Conservation (phyloP, 2,113 vertebrate genomes). For the Cephalopholis sonnerati region DNA sequence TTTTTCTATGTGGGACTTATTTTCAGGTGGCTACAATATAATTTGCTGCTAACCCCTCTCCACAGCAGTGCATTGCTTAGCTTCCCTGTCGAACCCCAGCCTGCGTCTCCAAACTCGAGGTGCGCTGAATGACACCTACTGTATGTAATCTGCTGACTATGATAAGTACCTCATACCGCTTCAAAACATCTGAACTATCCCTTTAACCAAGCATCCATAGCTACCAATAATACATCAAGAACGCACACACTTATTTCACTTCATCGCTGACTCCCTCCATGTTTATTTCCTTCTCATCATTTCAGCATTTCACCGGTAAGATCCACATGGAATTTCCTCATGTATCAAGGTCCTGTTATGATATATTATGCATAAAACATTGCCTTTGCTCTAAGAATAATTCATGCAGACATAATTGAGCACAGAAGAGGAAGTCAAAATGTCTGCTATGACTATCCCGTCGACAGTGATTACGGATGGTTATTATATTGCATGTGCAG, state of each 20-base stretch:
- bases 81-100: too few relatives aligned
- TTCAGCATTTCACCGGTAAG: constrained; percentile 11
- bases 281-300: constrained; percentile 52
- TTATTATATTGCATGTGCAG: constrained; percentile 17
- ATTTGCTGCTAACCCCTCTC: too few relatives aligned
- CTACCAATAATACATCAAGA: neutral
- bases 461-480: constrained; percentile 43
- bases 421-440: constrained; percentile 51
- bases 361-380: constrained; percentile 65
- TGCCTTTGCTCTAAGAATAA: constrained; percentile 58
- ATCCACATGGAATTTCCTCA: constrained; percentile 8
- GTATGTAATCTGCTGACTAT: too few relatives aligned
- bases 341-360: constrained; percentile 44
- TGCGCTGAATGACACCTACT: too few relatives aligned
- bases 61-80: too few relatives aligned
- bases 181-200: too few relatives aligned
- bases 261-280: constrained; percentile 2
- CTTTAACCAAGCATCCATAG: neutral
- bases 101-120: too few relatives aligned
- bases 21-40: too few relatives aligned
- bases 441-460: constrained; percentile 39
- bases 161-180: too few relatives aligned
- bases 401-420: constrained; percentile 67
- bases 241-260: neutral
- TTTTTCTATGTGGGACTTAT: too few relatives aligned